Evolutionary conservation across 92 coral and sea anemone genomes (phyloP).

Genomic region (Paragorgia papillata): DNA sequence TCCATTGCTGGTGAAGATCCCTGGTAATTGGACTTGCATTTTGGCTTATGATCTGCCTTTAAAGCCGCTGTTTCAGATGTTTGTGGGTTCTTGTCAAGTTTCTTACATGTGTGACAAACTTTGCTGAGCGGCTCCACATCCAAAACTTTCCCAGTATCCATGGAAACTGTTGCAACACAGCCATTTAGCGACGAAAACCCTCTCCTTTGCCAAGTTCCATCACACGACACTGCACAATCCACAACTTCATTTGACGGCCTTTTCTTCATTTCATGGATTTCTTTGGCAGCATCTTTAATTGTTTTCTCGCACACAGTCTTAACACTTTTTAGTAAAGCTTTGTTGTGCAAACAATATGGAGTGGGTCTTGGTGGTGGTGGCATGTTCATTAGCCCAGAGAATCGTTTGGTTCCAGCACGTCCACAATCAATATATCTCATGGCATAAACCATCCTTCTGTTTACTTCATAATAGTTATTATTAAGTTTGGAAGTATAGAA

Average conservation of each 20-base stretch:
- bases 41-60: constrained; percentile 7
- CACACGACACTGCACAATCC: constrained; percentile 54
- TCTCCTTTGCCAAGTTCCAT: constrained; percentile 67
- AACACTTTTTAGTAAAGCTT: no score
- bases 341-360: no score
- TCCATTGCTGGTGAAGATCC: constrained; percentile 58
- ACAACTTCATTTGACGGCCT: constrained; percentile 2
- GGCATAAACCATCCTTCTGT: constrained; percentile 24
- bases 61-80: no score
- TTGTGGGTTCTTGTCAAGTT: no score
- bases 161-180: constrained; percentile 42
- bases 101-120: no score
- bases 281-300: constrained; percentile 41
- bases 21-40: no score
- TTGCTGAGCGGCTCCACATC: constrained; percentile 51
- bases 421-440: constrained; percentile 37
- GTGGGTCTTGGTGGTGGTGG: no score
- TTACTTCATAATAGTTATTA: constrained; percentile 25
- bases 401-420: constrained; percentile 22
- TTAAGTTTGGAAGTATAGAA: constrained; percentile 22
- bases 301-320: background rate
- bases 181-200: constrained; percentile 59
- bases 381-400: constrained; percentile 21
- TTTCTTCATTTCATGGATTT: constrained; percentile 15
- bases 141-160: constrained; percentile 48